Evolutionary conservation across 1,140 invertebrate species (phyloP), one percentile per base, ranked within the genome.

Genomic region (Melitaea cinxia): DNA sequence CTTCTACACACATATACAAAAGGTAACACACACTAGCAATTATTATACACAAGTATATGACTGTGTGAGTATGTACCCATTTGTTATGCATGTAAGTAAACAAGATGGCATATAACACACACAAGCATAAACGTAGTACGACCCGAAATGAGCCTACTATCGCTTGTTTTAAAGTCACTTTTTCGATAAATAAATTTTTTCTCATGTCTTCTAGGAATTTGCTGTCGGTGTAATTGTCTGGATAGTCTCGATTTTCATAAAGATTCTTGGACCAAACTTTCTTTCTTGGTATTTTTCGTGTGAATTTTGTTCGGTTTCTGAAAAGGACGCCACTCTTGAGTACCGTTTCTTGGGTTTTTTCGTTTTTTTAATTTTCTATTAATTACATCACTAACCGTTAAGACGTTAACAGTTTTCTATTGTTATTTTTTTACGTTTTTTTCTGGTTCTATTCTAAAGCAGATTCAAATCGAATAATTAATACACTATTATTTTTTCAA

Each of bases 201-300:
- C 93, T 93, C 33, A 99, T 78, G 70, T 98, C 95, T 81, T 96
- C 94, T 7, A 99, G 89, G 85, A 99, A 99, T 28, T 93, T 93
- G 33, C 88, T 84, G 85, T 98, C 96, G 0, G 97, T 98, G 79
- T 98, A 98, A 91, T 99, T 98, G 82, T 99, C 98, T 0, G 96
- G 95, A 73, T 96, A 95, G 35, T 94, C 94, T 65, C 95, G 93
- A 81, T 97, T 95, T 82, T 96, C 95, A 75, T 98, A 99, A 14
- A 99, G 91, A 78, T 97, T 96, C 91, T 98, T 98, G 63, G 93
- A 93, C 97, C 97, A 98, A 14, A 91, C 89, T 77, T 91, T 92
- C 73, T 72, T 88, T 73, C 66, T 81, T 12, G 61, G 30, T 4
- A 61, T 56, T 62, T 76, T 79, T 68, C 72, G 71, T 56, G 76